These are phyloP conservation scores for Ranitomeya variabilis DNA, from an alignment of 2,113 vertebrate genomes.

Conservation along the genomic window DNA sequence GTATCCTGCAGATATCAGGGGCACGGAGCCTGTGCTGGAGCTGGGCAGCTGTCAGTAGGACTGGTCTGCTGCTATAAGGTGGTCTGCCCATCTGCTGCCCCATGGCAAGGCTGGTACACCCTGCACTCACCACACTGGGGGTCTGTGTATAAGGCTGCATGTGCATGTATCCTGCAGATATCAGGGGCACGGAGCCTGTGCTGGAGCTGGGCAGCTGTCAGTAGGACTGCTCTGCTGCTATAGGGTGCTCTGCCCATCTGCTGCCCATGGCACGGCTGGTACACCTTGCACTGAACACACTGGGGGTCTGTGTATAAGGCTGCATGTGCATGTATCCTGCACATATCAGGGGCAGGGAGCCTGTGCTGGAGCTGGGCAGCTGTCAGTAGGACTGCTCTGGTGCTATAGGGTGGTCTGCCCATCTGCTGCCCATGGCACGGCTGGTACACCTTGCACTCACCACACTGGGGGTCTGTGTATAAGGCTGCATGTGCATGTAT, in stretches of 20 bases:
- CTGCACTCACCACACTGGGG: not conserved
- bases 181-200: not conserved
- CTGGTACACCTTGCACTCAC: not conserved
- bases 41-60: conserved; percentile 2
- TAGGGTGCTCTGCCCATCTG: not conserved
- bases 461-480: not conserved
- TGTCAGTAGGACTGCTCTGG: not conserved
- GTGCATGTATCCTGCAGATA: not conserved
- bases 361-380: conserved; percentile 8
- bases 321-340: not conserved
- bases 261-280: conserved; percentile 13
- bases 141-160: not conserved
- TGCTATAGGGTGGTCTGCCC: not conserved
- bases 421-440: conserved; percentile 15
- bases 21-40: not conserved
- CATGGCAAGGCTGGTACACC: conserved; percentile 13
- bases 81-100: conserved; percentile 8
- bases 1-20: not conserved
- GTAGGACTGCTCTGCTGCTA: not conserved
- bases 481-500: not conserved
- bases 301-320: not conserved
- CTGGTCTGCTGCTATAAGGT: not conserved
- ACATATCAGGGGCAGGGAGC: not conserved
- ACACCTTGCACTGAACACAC: not conserved
- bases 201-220: conserved; percentile 16